Conservation (phyloP, 2,888 invertebrate species). For the Acleris emargana region DNA sequence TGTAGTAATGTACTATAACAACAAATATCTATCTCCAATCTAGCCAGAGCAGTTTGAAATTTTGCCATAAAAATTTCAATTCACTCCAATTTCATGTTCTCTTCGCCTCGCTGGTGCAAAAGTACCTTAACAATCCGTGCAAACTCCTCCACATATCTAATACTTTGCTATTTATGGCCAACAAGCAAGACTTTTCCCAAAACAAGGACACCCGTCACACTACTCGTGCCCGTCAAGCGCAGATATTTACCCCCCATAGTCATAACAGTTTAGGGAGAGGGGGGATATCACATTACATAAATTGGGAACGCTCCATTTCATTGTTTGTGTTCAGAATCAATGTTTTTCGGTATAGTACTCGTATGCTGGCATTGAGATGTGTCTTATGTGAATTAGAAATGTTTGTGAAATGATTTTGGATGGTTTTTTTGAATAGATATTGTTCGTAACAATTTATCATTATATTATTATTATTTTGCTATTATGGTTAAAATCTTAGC, state of each 20-base stretch:
- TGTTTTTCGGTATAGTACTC: conserved; percentile 29
- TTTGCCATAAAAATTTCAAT: too few relatives aligned
- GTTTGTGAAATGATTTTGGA: neutral
- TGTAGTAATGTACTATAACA: too few relatives aligned
- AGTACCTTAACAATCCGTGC: too few relatives aligned
- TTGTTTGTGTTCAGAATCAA: conserved; percentile 30
- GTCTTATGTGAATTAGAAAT: neutral
- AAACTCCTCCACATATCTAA: neutral
- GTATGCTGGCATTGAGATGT: conserved; percentile 3
- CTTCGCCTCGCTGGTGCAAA: too few relatives aligned
- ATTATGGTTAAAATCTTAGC: too few relatives aligned
- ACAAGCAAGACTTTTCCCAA: conserved; percentile 6
- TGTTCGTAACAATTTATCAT: too few relatives aligned
- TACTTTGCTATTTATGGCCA: conserved; percentile 1
- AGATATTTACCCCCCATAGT: conserved; percentile 32
- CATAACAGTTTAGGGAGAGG: conserved; percentile 10
- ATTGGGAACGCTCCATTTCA: conserved; percentile 34
- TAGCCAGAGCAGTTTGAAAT: too few relatives aligned
- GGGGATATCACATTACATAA: conserved; percentile 34
- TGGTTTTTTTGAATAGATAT: too few relatives aligned
- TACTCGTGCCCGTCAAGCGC: conserved; percentile 24
- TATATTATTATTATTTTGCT: too few relatives aligned
- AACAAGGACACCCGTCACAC: conserved; percentile 30
- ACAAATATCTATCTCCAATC: too few relatives aligned
- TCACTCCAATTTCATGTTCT: too few relatives aligned